A percentile compares a stretch with the other conserved stretches of the same genome.
These are phyloP conservation scores for Euplagia quadripunctaria DNA, from an alignment of 2,888 invertebrate genomes.

Conservation along the genomic window DNA sequence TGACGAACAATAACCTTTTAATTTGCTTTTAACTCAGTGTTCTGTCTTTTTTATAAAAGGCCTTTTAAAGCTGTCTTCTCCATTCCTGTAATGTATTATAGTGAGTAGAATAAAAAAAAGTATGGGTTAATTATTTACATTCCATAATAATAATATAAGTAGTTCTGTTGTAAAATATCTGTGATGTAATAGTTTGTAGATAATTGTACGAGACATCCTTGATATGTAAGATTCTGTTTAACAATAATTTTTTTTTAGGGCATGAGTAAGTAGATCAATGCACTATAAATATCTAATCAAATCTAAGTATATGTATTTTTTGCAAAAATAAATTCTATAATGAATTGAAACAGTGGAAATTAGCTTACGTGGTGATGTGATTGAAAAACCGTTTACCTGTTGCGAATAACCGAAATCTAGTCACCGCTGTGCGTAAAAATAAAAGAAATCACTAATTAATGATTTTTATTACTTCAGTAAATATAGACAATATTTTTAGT, in stretches of 20 bases:
- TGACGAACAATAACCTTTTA: no score
- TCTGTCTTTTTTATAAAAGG: no score
- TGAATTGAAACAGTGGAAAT: no score
- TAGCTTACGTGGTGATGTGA: neutral
- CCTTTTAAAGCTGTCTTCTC: neutral
- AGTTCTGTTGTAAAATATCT: slow-evolving; percentile 72
- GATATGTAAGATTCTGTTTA: slow-evolving; percentile 26
- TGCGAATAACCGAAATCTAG: no score
- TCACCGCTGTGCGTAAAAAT: no score
- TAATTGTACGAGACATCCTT: slow-evolving; percentile 43
- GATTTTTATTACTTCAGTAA: no score
- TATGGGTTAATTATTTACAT: slow-evolving; percentile 28
- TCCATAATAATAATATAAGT: slow-evolving; percentile 48
- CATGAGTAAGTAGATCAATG: slow-evolving; percentile 19
- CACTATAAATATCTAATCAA: slow-evolving; percentile 28
- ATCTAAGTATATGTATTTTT: neutral
- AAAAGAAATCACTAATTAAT: no score
- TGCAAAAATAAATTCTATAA: no score
- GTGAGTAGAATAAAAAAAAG: neutral
- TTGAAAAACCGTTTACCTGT: no score
- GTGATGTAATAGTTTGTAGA: slow-evolving; percentile 69
- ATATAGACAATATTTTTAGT: no score
- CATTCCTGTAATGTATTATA: neutral
- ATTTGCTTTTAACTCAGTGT: neutral
- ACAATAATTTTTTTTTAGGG: slow-evolving; percentile 16